phyloP scores from a whole-genome alignment of 2,888 invertebrate genomes.

The Nymphalis c-album region DNA sequence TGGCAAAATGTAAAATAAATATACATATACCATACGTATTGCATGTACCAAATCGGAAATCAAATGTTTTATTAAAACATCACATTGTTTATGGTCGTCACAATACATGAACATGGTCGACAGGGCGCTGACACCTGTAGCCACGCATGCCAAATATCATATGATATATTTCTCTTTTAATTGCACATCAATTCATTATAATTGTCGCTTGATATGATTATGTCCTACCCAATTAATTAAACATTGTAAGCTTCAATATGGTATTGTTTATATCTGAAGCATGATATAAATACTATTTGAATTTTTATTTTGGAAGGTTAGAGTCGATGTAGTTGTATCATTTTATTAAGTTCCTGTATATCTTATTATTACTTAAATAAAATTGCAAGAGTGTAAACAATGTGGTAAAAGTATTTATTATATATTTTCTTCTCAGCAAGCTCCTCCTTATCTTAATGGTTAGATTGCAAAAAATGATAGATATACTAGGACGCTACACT shows the following conservation, averaged over 20 bases:
- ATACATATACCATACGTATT: not conserved
- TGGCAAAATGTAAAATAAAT: no score
- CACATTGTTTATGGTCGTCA: slow-evolving; percentile 24
- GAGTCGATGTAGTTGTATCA: no score
- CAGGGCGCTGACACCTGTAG: slow-evolving; percentile 57
- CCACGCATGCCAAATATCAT: slow-evolving; percentile 49
- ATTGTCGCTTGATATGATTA: slow-evolving; percentile 26
- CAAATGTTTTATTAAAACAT: slow-evolving; percentile 8
- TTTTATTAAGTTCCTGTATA: no score
- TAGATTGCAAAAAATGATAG: no score
- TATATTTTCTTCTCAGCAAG: no score
- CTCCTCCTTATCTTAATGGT: no score
- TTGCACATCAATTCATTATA: slow-evolving; percentile 34
- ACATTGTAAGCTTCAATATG: not conserved
- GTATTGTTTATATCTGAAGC: not conserved
- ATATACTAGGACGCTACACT: no score
- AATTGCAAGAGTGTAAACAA: no score
- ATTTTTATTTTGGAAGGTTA: not conserved
- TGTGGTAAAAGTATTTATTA: no score
- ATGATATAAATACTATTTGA: not conserved
- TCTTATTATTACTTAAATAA: no score
- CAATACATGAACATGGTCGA: slow-evolving; percentile 10
- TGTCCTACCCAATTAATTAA: slow-evolving; percentile 14
- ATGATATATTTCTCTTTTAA: slow-evolving; percentile 43
- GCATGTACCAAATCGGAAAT: not conserved